Evolutionary conservation across 2,888 invertebrate genomes (phyloP), one percentile per base, ranked within the genome.

Genomic region (Theristus sp.): DNA sequence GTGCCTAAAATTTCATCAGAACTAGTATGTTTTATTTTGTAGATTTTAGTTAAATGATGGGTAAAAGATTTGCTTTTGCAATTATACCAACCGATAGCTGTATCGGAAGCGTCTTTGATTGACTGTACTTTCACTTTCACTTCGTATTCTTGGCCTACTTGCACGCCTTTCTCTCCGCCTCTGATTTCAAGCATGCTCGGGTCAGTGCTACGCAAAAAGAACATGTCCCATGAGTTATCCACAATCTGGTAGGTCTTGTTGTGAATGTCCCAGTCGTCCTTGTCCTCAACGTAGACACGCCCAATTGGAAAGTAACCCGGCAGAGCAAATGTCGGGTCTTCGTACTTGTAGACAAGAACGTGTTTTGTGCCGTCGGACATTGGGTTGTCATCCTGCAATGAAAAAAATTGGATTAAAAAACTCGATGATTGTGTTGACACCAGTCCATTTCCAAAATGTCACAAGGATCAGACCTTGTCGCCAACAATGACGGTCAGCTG

Each of bases 191-290:
- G 85, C 86, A 89, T 89, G 24, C 94, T 94, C 0, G 87, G 86
- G 72, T 89, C 87, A 74, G 87, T 85, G 73, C 91, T 86, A 64
- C 85, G 86, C 74, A 91, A 91, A 66, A 84, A 82, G 54, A 54
- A 54, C 10, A 54, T 25, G 25, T 24, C 38, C 38, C 2, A 6
- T 24, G 30, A 3, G 22, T 57, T 38, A 13, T 3, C 10, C 2
- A 1, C 1, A 38, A 57, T 29, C n/a, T 63, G 62, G 68, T 68
- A 98, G 71, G 87, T 89, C 76, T 98, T 98, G 75, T 96, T 94
- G 0, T 87, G 88, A 65, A 93, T 78, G 78, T 98, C 98, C 96
- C 96, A 98, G 75, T 98, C 98, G 75, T 98, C 98, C 65, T 88
- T 79, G 77, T 98, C 98, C 73, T 89, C 89, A 0, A 96, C 94